These are phyloP conservation scores for Gila robusta DNA, from an alignment of 2,797 vertebrate species.

Conservation along the genomic window DNA sequence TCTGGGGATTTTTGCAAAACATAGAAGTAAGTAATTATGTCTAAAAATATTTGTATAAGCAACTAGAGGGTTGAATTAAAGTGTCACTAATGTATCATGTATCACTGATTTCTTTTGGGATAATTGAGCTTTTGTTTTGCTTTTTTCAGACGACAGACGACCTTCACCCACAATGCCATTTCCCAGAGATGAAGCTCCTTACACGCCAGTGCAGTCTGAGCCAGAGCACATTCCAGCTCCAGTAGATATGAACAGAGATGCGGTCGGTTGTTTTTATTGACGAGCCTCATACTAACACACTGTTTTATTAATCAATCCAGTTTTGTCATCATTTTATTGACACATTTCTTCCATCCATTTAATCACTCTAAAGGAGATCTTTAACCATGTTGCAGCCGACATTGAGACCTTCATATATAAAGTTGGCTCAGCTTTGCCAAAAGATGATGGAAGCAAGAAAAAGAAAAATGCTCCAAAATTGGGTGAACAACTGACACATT, in stretches of 20 bases:
- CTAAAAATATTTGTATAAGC: background rate
- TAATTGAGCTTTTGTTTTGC: background rate
- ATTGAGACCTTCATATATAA: slow-evolving; percentile 74
- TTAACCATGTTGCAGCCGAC: slow-evolving; percentile 80
- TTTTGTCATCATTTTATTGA: slow-evolving; percentile 1
- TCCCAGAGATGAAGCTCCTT: slow-evolving; percentile 49
- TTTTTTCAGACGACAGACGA: slow-evolving; percentile 32
- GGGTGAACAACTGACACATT: slow-evolving; percentile 58
- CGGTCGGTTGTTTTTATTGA: slow-evolving; percentile 66
- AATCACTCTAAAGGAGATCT: slow-evolving; percentile 73
- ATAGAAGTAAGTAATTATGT: background rate
- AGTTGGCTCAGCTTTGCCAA: slow-evolving; percentile 39
- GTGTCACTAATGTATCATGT: background rate
- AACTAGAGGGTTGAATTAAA: background rate
- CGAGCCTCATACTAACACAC: background rate
- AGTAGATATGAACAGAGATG: slow-evolving; percentile 61
- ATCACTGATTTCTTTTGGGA: background rate
- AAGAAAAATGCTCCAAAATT: slow-evolving; percentile 57
- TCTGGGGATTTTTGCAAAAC: background rate
- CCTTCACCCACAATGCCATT: slow-evolving; percentile 27
- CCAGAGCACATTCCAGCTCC: slow-evolving; percentile 2
- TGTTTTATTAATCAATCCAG: background rate
- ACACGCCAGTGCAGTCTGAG: slow-evolving; percentile 32
- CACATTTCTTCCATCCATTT: background rate
- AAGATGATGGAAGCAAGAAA: slow-evolving; percentile 50